Percentiles rank a stretch among this genome's conserved stretches.
These are phyloP conservation scores for Eumerus sabulonum DNA, from an alignment of 2,888 invertebrate species.

Conservation along the genomic window DNA sequence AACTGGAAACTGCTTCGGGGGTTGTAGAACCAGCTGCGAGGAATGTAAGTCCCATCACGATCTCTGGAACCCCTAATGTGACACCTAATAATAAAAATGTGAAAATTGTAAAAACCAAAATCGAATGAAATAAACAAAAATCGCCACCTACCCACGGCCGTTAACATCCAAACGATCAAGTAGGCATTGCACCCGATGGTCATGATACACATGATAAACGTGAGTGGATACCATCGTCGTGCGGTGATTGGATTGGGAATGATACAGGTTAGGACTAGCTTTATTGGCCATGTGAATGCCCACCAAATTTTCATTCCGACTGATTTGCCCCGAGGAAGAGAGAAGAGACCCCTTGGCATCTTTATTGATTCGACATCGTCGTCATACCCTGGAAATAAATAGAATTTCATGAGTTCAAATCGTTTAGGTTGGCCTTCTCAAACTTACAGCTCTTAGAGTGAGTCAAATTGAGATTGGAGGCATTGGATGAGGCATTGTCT, in stretches of 20 bases:
- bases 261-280: constrained; percentile 82
- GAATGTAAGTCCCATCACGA: constrained; percentile 95
- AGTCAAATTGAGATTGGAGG: constrained; percentile 75
- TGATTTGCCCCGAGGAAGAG: constrained; percentile 77
- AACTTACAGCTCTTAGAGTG: constrained; percentile 75
- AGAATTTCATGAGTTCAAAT: not conserved
- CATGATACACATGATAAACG: constrained; percentile 91
- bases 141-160: constrained; percentile 85
- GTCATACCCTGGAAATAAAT: constrained; percentile 71
- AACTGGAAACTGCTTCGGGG: constrained; percentile 89
- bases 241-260: constrained; percentile 85
- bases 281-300: constrained; percentile 86
- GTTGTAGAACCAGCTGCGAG: constrained; percentile 94
- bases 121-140: not conserved
- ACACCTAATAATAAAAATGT: constrained; percentile 80
- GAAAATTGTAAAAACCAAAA: not conserved
- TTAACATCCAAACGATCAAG: constrained; percentile 94
- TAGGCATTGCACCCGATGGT: constrained; percentile 93
- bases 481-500: constrained; percentile 76
- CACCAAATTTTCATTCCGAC: constrained; percentile 81
- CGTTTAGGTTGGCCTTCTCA: not conserved
- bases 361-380: constrained; percentile 67
- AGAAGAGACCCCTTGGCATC: constrained; percentile 77
- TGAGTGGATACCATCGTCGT: constrained; percentile 84
- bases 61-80: constrained; percentile 89